A percentile compares a stretch with the other conserved stretches of the same genome.
phyloP scores from a whole-genome alignment of 2,797 vertebrate species.

The Streptopelia turtur region DNA sequence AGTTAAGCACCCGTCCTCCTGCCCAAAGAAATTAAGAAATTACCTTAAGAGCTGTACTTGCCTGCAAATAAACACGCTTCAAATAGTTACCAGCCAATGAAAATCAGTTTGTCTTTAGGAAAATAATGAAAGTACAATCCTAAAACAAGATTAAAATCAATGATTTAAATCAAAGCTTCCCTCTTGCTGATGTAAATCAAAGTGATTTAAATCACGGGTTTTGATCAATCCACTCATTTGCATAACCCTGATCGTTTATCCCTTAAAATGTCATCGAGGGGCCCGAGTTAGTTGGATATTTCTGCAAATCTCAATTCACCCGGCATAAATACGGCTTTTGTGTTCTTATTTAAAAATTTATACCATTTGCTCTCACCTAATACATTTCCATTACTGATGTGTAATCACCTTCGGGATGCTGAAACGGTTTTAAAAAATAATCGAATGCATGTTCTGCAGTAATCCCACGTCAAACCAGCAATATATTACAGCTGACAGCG shows the following conservation, averaged over 20 bases:
- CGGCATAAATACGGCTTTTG: not conserved
- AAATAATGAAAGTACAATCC: slow-evolving; percentile 62
- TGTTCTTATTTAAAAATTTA: not conserved
- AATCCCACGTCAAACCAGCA: not conserved
- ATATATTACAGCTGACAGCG: not conserved
- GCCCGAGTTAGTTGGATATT: slow-evolving; percentile 9
- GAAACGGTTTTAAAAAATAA: not conserved
- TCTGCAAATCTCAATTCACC: not conserved
- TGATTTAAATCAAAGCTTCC: slow-evolving; percentile 69
- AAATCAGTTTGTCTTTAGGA: slow-evolving; percentile 35
- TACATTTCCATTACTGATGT: not conserved
- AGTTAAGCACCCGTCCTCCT: not conserved
- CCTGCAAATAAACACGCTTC: slow-evolving; percentile 7
- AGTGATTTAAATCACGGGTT: slow-evolving; percentile 62
- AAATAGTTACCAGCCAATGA: slow-evolving; percentile 32
- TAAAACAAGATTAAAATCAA: slow-evolving; percentile 69
- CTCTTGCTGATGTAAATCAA: slow-evolving; percentile 65
- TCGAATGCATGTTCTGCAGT: accelerated
- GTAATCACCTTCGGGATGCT: not conserved
- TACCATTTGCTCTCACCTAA: not conserved
- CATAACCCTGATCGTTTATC: slow-evolving; percentile 59
- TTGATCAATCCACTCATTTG: slow-evolving; percentile 66
- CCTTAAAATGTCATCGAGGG: slow-evolving; percentile 37
- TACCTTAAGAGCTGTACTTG: not conserved
- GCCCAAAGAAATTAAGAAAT: slow-evolving; percentile 14